Evolutionary conservation across 1,140 invertebrate species (phyloP).

Genomic region (Theocolax elegans): DNA sequence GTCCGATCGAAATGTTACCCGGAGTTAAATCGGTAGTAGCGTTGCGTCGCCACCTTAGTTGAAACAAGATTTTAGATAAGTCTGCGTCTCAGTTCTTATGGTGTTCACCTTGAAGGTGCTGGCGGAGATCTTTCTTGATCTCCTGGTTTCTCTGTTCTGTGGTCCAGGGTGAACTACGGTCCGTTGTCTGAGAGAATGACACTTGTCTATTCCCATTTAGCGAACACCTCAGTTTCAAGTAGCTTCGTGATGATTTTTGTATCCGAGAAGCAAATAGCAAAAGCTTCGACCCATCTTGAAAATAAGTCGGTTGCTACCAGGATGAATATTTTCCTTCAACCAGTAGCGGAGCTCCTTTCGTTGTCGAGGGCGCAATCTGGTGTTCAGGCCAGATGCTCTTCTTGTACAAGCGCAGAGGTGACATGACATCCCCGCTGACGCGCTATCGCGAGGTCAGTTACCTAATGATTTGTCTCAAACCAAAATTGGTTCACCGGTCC

Average conservation of each 20-base stretch:
- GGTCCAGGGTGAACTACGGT: conserved; percentile 46
- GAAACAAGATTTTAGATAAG: conserved; percentile 40
- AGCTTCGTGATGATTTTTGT: conserved; percentile 10
- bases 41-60: conserved; percentile 35
- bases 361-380: too few relatives aligned
- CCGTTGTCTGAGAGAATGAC: conserved; percentile 50
- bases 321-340: conserved; percentile 51
- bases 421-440: too few relatives aligned
- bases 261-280: conserved; percentile 33
- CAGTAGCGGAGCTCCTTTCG: too few relatives aligned
- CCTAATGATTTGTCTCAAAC: too few relatives aligned
- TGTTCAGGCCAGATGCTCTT: too few relatives aligned
- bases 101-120: conserved; percentile 27
- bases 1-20: conserved; percentile 29
- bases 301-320: conserved; percentile 60
- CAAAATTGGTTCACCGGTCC: too few relatives aligned
- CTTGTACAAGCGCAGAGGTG: too few relatives aligned
- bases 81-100: conserved; percentile 38
- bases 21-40: conserved; percentile 40
- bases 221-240: conserved; percentile 48
- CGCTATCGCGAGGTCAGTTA: too few relatives aligned
- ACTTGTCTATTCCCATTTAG: conserved; percentile 46
- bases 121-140: conserved; percentile 45
- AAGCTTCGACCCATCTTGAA: conserved; percentile 48
- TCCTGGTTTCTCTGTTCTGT: conserved; percentile 51